Conservation (phyloP, 2,888 invertebrate genomes). For the Magallana nippona region DNA sequence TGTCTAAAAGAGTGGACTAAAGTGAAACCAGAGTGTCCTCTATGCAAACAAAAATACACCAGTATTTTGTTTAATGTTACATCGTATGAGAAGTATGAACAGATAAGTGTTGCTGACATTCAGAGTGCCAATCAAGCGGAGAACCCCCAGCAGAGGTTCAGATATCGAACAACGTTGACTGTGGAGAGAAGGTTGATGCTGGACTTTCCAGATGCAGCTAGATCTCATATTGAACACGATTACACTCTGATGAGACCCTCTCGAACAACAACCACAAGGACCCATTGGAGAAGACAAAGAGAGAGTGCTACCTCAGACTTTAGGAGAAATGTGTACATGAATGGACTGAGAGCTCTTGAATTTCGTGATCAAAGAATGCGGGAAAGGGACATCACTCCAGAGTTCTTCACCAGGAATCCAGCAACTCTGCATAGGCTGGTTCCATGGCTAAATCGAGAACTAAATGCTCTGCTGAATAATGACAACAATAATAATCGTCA, state of each 20-base stretch:
- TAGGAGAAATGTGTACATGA: constrained; percentile 87
- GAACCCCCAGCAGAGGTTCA: constrained; percentile 67
- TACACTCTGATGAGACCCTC: constrained; percentile 59
- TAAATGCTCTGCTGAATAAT: constrained; percentile 85
- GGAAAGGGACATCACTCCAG: constrained; percentile 69
- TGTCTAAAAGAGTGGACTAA: constrained; percentile 97
- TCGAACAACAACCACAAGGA: constrained; percentile 46
- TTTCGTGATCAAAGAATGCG: constrained; percentile 52
- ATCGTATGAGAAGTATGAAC: constrained; percentile 92
- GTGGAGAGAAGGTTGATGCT: constrained; percentile 63
- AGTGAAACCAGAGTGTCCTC: constrained; percentile 89
- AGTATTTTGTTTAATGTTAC: constrained; percentile 95
- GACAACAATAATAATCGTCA: constrained; percentile 71
- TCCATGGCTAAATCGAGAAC: constrained; percentile 93
- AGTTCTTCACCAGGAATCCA: constrained; percentile 83
- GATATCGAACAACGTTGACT: constrained; percentile 78
- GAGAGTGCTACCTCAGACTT: constrained; percentile 70
- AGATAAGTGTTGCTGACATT: constrained; percentile 83
- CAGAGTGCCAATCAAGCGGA: constrained; percentile 51
- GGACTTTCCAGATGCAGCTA: constrained; percentile 31
- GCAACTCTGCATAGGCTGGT: constrained; percentile 90
- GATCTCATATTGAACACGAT: constrained; percentile 54
- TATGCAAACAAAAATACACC: constrained; percentile 95
- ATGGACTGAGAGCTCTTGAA: constrained; percentile 85
- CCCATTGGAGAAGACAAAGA: constrained; percentile 52